Evolutionary conservation across 2,888 invertebrate genomes (phyloP).

Genomic region (Ellobium chinense): DNA sequence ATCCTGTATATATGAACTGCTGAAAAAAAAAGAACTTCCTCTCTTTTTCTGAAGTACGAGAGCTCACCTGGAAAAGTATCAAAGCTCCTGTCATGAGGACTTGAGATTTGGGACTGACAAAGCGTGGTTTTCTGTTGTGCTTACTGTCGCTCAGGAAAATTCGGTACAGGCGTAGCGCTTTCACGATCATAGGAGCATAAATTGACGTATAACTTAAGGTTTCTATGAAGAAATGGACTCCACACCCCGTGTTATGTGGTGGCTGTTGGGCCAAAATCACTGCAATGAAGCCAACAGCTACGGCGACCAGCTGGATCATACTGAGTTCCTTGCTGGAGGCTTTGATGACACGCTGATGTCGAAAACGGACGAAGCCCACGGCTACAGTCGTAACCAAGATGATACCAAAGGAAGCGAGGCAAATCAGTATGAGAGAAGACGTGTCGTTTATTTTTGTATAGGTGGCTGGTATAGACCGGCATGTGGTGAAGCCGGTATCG

Average conservation of each 20-base stretch:
- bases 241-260: conserved; percentile 50
- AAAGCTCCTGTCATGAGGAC: conserved; percentile 42
- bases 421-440: conserved; percentile 23
- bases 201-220: conserved; percentile 52
- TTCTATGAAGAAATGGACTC: conserved; percentile 45
- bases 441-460: conserved; percentile 19
- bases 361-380: conserved; percentile 38
- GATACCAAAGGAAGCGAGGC: conserved; percentile 25
- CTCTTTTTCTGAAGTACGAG: no score
- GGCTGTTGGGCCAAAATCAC: conserved; percentile 55
- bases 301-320: conserved; percentile 63
- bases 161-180: conserved; percentile 54
- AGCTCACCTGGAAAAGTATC: conserved; percentile 52
- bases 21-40: no score
- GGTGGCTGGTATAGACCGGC: conserved; percentile 29
- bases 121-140: conserved; percentile 46
- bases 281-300: conserved; percentile 60
- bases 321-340: conserved; percentile 66
- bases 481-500: conserved; percentile 40
- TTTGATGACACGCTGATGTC: conserved; percentile 62
- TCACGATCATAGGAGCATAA: conserved; percentile 57
- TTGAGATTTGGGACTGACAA: conserved; percentile 51
- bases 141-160: conserved; percentile 57
- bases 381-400: conserved; percentile 9
- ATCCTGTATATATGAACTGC: no score